phyloP scores from a whole-genome alignment of 2,113 vertebrate genomes.

The Ia io region DNA sequence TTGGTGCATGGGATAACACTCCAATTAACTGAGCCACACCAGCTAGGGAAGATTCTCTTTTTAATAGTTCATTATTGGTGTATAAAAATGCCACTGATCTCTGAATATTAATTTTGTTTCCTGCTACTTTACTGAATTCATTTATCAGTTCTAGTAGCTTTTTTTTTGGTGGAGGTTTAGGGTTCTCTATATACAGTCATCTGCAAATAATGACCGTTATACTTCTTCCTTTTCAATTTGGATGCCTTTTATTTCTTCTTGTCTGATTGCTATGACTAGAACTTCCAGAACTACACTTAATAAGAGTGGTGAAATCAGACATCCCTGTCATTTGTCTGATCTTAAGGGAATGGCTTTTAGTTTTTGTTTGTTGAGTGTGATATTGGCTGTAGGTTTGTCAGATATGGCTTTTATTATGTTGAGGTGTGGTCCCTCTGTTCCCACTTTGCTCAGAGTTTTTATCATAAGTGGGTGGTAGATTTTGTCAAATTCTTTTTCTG shows the following conservation, averaged over 20 bases:
- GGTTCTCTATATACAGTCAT: background rate
- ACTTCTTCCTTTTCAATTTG: background rate
- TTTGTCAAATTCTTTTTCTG: background rate
- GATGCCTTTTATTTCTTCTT: background rate
- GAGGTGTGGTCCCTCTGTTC: background rate
- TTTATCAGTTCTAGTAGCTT: background rate
- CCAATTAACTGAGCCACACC: too few relatives aligned
- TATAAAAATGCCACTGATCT: background rate
- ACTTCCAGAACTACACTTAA: background rate
- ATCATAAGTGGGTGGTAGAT: background rate
- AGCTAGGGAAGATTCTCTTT: background rate
- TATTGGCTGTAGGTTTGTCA: background rate
- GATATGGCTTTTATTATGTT: background rate
- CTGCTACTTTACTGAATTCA: background rate
- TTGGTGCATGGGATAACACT: too few relatives aligned
- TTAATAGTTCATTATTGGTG: background rate
- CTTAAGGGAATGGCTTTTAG: background rate
- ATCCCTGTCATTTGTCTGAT: background rate
- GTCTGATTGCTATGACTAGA: background rate
- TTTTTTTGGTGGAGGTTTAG: background rate
- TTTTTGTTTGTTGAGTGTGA: background rate
- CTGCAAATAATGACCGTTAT: background rate
- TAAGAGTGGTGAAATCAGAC: background rate
- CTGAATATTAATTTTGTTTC: background rate
- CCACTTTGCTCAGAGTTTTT: background rate